Base-by-base conservation (phyloP, 2,888 invertebrate species). In the Tetragnatha montana region DNA sequence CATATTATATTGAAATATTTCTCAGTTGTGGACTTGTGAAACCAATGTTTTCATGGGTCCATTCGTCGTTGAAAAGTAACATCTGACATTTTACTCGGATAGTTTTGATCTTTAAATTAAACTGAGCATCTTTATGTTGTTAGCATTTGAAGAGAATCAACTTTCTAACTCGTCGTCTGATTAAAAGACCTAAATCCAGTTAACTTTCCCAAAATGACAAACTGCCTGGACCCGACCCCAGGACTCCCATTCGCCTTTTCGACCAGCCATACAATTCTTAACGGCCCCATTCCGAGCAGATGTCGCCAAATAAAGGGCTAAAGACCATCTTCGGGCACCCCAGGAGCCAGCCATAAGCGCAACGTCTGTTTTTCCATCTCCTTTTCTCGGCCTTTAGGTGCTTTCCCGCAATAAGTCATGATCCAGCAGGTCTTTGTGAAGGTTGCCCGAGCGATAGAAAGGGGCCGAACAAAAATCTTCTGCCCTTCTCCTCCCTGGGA, bases 321-420 rank as follows among this genome's bases (percentile, higher is more conserved):
- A 19, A 17, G 1, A 21, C 12, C 22, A 8, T 6, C 10, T 81
- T 19, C 19, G 75, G 75, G 87, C 49, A 86, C 19, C 21, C 71
- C 81, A 19, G 21, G 19, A 14, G 69, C 22, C 68, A 73, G 88
- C 78, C 83, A 73, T 35, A 35, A 49, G 60, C 50, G 79, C 12
- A 88, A 88, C 79, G 88, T 79, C 85, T 79, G 69, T 83, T 85
- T 81, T 81, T 86, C 81, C 81, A 81, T 85, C 76, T 89, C 4
- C 69, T 51, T 78, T 51, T 1, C 14, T 69, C 68, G 73, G 89
- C 85, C 89, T 85, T 51, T 75, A 60, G 51, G 47, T 89, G 76
- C 89, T 86, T 74, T 70, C 47, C 19, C 69, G 86, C 89, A 86
- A 90, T 90, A 90, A 90, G 86, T 90, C 87, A 90, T 82, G 86